Evolutionary conservation across 2,113 vertebrate genomes (phyloP).

Genomic region (Ceyx margarethae): DNA sequence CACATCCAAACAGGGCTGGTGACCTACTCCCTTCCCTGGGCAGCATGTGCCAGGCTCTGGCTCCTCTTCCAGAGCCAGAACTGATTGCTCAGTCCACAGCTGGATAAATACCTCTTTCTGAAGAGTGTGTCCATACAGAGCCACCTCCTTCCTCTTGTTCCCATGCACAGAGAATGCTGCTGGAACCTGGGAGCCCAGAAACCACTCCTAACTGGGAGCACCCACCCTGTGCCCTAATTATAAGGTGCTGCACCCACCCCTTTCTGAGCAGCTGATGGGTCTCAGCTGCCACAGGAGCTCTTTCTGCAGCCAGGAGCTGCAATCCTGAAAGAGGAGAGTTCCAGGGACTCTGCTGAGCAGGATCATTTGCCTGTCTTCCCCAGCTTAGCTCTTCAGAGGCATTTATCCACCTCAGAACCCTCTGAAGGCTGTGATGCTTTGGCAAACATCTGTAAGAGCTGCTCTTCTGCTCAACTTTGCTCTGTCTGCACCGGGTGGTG

Average conservation of each 20-base stretch:
- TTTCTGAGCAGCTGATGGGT: not conserved
- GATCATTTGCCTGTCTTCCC: not conserved
- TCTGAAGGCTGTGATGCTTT: slow-evolving; percentile 19
- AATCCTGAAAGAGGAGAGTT: not conserved
- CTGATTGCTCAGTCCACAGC: not conserved
- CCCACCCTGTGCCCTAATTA: not conserved
- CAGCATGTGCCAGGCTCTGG: no score
- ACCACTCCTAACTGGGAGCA: not conserved
- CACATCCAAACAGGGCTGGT: no score
- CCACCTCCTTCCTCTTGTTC: not conserved
- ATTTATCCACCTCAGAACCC: slow-evolving; percentile 1
- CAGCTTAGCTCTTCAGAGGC: not conserved
- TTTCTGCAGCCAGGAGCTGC: not conserved
- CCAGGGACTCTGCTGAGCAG: not conserved
- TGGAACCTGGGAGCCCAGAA: not conserved
- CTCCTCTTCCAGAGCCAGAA: no score
- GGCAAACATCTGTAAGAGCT: slow-evolving; percentile 14
- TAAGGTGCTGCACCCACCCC: not conserved
- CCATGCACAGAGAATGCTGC: not conserved
- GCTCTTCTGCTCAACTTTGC: not conserved
- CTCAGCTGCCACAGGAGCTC: not conserved
- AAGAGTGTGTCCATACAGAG: not conserved
- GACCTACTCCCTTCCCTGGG: no score
- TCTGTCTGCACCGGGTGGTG: rapidly evolving
- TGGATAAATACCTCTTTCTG: not conserved